Base-by-base conservation (phyloP, 2,797 vertebrate genomes). In the Myiothlypis chrysogaster region DNA sequence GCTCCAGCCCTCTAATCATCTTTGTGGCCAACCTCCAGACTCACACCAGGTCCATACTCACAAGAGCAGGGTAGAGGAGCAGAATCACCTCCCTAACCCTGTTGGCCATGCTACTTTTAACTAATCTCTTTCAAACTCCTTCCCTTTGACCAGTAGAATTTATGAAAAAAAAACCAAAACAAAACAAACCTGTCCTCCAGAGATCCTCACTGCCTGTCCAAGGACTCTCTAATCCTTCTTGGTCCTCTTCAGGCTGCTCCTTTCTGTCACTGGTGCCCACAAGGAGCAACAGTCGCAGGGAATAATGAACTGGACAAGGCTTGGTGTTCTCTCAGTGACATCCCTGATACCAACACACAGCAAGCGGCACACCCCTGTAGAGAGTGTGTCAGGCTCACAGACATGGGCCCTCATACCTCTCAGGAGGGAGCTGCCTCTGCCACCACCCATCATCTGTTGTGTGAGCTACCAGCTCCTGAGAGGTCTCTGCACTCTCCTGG, bases 281-380 rank as follows among this genome's bases (percentile, higher is more conserved):
- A 11, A 4, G 6, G 21, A 57, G 21, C 28, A 52, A 11, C 3
- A 81, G 34, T 12, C 47, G 7, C 14, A 60, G 25, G 41, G 25
- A 32, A 35, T 6, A 20, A 6, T 17, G 18, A 30, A 19, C 18
- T 32, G 30, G 9, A 47, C 10, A 32, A 73, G 30, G 41, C 22
- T 43, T 35, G 25, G 32, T 24, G 19, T 37, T 82, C 32, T 61
- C 55, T 28, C 10, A 4, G 35, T 9, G 47, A 49, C 41, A 35
- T 28, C 35, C 41, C 35, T 28, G 18, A 28, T 7, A 21, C 0
- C 0, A 68, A 13, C 9, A 24, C 25, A 16, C 5, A 3, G 27
- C 3, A 21, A n/a, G 27, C 13, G 61, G 63, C 32, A 53, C 21
- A 8, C 4, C 14, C 21, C 21, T 59, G 46, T 6, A 30, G 52